Percentiles rank a stretch among this genome's conserved stretches.
These are phyloP conservation scores for Rhimphoctona megacephalus DNA, from an alignment of 2,888 invertebrate species.

Conservation along the genomic window DNA sequence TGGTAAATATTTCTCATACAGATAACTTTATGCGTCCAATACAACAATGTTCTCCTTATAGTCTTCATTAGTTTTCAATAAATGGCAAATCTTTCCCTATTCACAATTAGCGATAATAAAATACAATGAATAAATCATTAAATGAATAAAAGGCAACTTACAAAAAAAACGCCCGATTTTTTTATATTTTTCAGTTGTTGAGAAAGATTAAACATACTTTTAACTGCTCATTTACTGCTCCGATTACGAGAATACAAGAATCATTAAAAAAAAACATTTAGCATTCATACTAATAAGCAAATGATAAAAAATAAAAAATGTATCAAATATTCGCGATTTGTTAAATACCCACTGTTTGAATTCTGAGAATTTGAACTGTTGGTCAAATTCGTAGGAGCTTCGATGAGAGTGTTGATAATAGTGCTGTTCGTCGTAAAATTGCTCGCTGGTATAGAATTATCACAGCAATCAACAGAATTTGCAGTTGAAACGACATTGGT, in stretches of 20 bases:
- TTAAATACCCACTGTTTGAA: slow-evolving; percentile 73
- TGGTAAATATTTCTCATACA: too few species aligned
- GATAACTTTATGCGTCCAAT: too few species aligned
- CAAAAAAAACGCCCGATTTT: background rate
- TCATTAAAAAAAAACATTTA: too few species aligned
- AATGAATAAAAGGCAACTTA: too few species aligned
- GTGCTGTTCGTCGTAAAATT: slow-evolving; percentile 68
- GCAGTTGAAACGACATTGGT: background rate
- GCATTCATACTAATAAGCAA: too few species aligned
- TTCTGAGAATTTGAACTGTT: slow-evolving; percentile 77
- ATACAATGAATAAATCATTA: too few species aligned
- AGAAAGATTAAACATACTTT: too few species aligned
- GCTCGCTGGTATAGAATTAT: slow-evolving; percentile 72
- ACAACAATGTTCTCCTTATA: background rate
- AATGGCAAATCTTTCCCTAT: background rate
- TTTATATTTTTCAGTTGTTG: background rate
- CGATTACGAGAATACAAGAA: too few species aligned
- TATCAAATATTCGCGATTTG: background rate
- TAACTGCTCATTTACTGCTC: background rate
- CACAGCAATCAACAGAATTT: background rate
- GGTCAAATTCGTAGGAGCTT: slow-evolving; percentile 51
- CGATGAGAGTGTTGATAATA: slow-evolving; percentile 35
- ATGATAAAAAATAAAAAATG: background rate
- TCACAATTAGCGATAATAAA: background rate
- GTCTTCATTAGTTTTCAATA: background rate